These are phyloP conservation scores for Sitta europaea DNA, from an alignment of 2,113 vertebrate genomes.

Conservation along the genomic window DNA sequence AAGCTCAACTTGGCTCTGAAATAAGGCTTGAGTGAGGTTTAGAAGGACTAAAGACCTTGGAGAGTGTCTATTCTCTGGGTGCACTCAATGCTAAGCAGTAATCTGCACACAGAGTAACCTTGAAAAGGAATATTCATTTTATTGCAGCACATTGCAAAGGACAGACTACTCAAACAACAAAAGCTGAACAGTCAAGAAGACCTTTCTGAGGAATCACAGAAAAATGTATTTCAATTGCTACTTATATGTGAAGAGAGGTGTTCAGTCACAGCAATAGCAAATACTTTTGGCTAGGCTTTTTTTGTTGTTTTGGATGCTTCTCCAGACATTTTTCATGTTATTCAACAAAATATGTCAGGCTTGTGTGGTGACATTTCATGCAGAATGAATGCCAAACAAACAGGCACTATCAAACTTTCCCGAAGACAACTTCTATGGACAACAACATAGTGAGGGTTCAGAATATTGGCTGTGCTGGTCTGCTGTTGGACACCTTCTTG, in stretches of 20 bases:
- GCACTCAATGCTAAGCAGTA: neutral
- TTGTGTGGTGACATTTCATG: neutral
- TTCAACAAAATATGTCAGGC: neutral
- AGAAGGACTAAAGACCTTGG: neutral
- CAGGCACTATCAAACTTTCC: neutral
- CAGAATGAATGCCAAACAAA: neutral
- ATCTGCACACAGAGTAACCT: neutral
- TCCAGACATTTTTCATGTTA: neutral
- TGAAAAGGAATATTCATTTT: neutral
- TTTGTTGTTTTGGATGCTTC: neutral
- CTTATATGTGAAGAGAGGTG: neutral
- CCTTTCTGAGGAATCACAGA: neutral
- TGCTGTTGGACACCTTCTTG: neutral
- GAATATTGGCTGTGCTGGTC: fast-evolving
- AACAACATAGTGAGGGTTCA: neutral
- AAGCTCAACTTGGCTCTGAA: neutral
- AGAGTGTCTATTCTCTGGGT: neutral
- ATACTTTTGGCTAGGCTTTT: neutral
- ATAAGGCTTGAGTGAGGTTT: neutral
- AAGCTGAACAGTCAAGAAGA: neutral
- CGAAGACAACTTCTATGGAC: neutral
- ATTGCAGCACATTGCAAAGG: neutral
- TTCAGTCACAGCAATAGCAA: neutral
- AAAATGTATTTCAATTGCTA: neutral
- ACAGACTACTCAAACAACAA: neutral